phyloP scores from a whole-genome alignment of 2,888 invertebrate genomes.

The Beris chalybata region DNA sequence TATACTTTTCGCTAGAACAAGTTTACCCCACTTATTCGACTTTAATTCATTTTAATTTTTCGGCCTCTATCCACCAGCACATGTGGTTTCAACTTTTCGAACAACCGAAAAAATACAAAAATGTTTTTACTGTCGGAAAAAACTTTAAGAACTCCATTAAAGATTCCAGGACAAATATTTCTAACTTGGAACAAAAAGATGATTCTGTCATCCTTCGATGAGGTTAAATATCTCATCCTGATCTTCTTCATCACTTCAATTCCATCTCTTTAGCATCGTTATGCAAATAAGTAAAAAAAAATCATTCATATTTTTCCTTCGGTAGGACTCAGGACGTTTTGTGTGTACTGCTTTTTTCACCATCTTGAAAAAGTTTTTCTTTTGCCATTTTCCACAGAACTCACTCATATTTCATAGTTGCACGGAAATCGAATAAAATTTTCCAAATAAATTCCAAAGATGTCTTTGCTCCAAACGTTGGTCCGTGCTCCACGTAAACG shows the following conservation, averaged over 20 bases:
- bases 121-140: conserved; percentile 18
- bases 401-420: conserved; percentile 34
- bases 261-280: conserved; percentile 32
- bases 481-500: no score
- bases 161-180: conserved; percentile 30
- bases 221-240: conserved; percentile 3
- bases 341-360: not conserved
- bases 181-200: conserved; percentile 1
- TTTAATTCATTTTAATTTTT: not conserved
- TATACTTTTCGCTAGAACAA: no score
- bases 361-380: conserved; percentile 34
- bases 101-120: conserved; percentile 21
- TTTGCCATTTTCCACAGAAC: conserved; percentile 23
- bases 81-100: not conserved
- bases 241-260: conserved; percentile 10
- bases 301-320: not conserved
- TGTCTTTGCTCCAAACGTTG: not conserved
- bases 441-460: conserved; percentile 33
- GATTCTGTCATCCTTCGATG: conserved; percentile 15
- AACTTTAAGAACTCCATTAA: conserved; percentile 32
- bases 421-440: conserved; percentile 35
- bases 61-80: conserved; percentile 10
- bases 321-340: not conserved
- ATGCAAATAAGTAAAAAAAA: conserved; percentile 26
- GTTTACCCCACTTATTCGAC: no score